Evolutionary conservation across 2,888 invertebrate species (phyloP).

Genomic region (Leptinotarsa peninsularis): DNA sequence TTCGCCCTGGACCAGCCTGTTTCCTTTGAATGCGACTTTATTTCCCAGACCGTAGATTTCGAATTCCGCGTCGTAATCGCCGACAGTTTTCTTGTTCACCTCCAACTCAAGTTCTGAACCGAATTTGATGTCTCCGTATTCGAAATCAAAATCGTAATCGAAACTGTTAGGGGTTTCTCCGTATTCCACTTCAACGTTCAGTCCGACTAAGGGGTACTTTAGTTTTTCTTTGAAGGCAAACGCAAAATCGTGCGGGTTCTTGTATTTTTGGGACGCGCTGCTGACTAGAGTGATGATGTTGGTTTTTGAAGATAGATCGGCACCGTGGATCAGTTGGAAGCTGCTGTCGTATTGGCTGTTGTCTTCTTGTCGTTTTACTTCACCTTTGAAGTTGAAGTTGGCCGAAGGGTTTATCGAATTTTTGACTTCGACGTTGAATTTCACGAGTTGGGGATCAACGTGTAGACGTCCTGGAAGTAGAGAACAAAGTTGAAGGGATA

Average conservation of each 20-base stretch:
- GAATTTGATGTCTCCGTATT: slow-evolving; percentile 72
- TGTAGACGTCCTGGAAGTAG: slow-evolving; percentile 50
- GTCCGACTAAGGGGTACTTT: slow-evolving; percentile 69
- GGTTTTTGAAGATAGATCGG: slow-evolving; percentile 70
- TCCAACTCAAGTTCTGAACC: slow-evolving; percentile 67
- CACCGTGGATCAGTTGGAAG: slow-evolving; percentile 71
- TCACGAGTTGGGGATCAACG: slow-evolving; percentile 65
- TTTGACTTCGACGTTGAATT: slow-evolving; percentile 68
- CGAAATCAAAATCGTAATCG: slow-evolving; percentile 70
- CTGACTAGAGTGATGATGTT: slow-evolving; percentile 69
- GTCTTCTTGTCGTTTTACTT: slow-evolving; percentile 54
- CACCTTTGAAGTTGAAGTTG: slow-evolving; percentile 73
- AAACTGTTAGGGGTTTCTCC: slow-evolving; percentile 71
- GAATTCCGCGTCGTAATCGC: slow-evolving; percentile 72
- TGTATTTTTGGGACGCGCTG: slow-evolving; percentile 53
- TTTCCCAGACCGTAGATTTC: slow-evolving; percentile 69
- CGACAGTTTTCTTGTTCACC: slow-evolving; percentile 63
- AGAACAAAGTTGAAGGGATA: neutral
- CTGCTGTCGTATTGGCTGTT: slow-evolving; percentile 48
- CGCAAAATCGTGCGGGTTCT: slow-evolving; percentile 65
- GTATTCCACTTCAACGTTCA: slow-evolving; percentile 70
- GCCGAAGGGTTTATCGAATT: slow-evolving; percentile 73
- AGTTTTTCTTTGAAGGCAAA: slow-evolving; percentile 70
- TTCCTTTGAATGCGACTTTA: slow-evolving; percentile 69
- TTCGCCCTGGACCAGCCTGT: slow-evolving; percentile 69